Conservation (phyloP, 2,888 invertebrate genomes). For the Clanis bilineata region DNA sequence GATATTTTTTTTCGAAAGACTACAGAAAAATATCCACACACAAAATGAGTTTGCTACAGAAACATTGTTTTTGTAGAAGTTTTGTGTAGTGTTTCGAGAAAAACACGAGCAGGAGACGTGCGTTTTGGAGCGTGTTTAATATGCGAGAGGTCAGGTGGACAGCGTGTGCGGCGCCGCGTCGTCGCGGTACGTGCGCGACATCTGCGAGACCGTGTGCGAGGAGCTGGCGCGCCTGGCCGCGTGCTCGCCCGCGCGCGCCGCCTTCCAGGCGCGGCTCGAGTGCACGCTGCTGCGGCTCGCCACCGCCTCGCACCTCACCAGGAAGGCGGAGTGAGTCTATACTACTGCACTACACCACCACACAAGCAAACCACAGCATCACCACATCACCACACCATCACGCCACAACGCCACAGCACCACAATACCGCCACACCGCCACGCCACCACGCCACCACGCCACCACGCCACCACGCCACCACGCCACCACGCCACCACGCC, state of each 20-base stretch:
- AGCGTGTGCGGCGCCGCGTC: slow-evolving; percentile 86
- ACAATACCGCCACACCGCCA: too few species aligned
- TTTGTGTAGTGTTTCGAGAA: not conserved
- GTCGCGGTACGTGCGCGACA: slow-evolving; percentile 88
- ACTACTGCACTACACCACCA: not conserved
- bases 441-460: too few species aligned
- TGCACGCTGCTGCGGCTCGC: slow-evolving; percentile 61
- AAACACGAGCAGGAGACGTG: too few species aligned
- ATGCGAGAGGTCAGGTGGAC: slow-evolving; percentile 82
- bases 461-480: too few species aligned
- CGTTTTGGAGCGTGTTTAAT: not conserved
- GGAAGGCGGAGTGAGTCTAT: slow-evolving; percentile 64
- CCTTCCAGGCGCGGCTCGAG: slow-evolving; percentile 90
- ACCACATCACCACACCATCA: too few species aligned
- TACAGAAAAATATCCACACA: too few species aligned
- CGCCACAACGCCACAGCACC: too few species aligned
- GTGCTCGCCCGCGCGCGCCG: slow-evolving; percentile 82
- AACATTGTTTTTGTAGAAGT: not conserved
- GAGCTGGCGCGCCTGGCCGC: slow-evolving; percentile 93
- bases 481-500: too few species aligned
- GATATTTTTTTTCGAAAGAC: too few species aligned
- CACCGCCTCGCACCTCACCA: slow-evolving; percentile 60
- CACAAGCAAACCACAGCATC: too few species aligned
- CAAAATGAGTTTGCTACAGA: too few species aligned
- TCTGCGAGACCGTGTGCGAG: slow-evolving; percentile 95